These are phyloP conservation scores for Formicarius rufipectus DNA, from an alignment of 2,113 vertebrate genomes.

Conservation along the genomic window DNA sequence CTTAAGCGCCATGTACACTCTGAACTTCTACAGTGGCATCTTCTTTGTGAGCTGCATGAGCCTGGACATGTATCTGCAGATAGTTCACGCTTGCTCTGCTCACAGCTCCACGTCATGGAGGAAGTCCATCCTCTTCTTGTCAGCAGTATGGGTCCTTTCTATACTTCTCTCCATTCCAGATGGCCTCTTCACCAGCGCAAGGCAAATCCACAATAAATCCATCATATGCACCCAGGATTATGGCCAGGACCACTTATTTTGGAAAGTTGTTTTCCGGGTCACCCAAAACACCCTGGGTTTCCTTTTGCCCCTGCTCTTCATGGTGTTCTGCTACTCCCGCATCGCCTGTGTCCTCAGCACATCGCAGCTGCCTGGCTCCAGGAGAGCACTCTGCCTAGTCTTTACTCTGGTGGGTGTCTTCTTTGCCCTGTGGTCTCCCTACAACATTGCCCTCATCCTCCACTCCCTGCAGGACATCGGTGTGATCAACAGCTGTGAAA, in stretches of 20 bases:
- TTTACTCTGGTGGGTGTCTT: constrained; percentile 66
- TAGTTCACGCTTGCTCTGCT: constrained; percentile 25
- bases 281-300: constrained; percentile 74
- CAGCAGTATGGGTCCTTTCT: constrained; percentile 61
- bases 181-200: constrained; percentile 60
- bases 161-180: constrained; percentile 70
- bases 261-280: constrained; percentile 72
- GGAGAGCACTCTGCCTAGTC: constrained; percentile 51
- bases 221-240: constrained; percentile 66
- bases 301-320: constrained; percentile 70
- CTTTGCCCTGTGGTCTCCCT: constrained; percentile 80
- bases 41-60: constrained; percentile 78
- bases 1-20: constrained; percentile 69
- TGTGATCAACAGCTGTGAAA: constrained; percentile 64
- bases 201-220: constrained; percentile 1
- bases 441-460: constrained; percentile 73
- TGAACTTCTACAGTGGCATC: constrained; percentile 77
- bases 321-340: constrained; percentile 70
- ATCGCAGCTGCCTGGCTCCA: constrained; percentile 15
- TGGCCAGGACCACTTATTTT: constrained; percentile 41
- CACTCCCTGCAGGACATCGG: constrained; percentile 70
- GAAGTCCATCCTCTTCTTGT: background rate
- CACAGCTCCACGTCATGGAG: background rate
- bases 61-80: constrained; percentile 73
- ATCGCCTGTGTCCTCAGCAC: constrained; percentile 20